Evolutionary conservation across 2,888 invertebrate species (phyloP), one percentile per base, ranked within the genome.

Genomic region (Dichetophora obliterata): DNA sequence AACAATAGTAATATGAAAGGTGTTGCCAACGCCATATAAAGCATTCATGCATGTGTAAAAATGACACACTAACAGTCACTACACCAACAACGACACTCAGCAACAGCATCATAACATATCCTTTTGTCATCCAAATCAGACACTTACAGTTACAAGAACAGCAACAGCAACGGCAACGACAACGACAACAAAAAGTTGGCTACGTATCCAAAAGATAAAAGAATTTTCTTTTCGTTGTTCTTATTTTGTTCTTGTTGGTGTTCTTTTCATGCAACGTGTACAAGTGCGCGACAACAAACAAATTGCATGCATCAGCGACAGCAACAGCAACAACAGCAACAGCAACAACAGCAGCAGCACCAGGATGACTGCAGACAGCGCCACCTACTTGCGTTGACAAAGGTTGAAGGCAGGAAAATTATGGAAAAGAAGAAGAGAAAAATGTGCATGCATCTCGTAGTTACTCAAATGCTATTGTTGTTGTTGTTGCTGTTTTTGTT

Each of bases 221-320:
- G 22, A 31, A 71, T 43, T 11, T 16, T n/a, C 22, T 48, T 9
- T 16, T 31, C 48, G 19, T 52, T 31, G 31, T 74, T 34, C 9
- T 68, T 63, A 27, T 70, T n/a, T 75, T 22, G 5, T 59, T 69
- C 16, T 24, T 66, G 61, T 63, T 75, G 75, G 34, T 63, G 66
- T 73, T 63, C 11, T 74, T 63, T 24, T 52, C 31, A 43, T 68
- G 34, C 34, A 70, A 70, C 48, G 57, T 52, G 34, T 37, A 37
- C 48, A 74, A 74, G 19, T 74, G 65, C 63, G 31, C 73, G 34
- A 61, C 63, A 74, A 74, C 48, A 65, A 74, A 43, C 63, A 74
- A 54, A 74, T 66, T 74, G 66, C 74, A 65, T 65, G 65, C 66
- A n/a, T 22, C 48, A 69, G 14, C 59, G 48, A 43, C 61, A 48